These are phyloP conservation scores for Oryzias javanicus DNA, from an alignment of 2,113 vertebrate species.

Conservation along the genomic window DNA sequence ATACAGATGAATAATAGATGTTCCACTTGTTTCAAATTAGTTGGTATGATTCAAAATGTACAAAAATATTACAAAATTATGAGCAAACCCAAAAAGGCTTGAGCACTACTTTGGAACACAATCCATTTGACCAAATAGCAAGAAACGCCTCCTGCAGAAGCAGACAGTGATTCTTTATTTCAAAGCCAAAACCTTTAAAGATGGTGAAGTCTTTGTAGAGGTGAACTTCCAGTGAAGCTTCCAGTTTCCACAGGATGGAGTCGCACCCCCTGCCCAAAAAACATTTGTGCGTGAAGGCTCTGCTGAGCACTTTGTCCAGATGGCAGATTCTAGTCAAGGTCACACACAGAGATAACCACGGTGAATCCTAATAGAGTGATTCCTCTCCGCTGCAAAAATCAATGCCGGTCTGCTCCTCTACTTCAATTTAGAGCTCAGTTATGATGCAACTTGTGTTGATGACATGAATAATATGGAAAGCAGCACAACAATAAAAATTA, in stretches of 20 bases:
- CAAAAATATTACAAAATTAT: too few relatives aligned
- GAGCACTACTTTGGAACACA: too few relatives aligned
- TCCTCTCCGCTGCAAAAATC: constrained; percentile 23
- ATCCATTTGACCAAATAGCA: not conserved
- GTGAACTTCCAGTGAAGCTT: constrained; percentile 4
- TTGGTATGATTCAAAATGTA: too few relatives aligned
- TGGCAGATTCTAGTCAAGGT: constrained; percentile 44
- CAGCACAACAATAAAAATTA: not conserved
- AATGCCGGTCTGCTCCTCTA: not conserved
- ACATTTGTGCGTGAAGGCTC: constrained; percentile 13
- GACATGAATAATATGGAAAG: constrained; percentile 1
- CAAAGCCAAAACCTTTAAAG: not conserved
- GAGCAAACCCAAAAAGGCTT: too few relatives aligned
- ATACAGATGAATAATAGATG: too few relatives aligned
- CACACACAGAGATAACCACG: constrained; percentile 23
- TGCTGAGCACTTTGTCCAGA: constrained; percentile 37
- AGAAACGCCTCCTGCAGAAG: too few relatives aligned
- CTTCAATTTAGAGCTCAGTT: not conserved
- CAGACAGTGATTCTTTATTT: not conserved
- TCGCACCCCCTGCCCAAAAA: constrained; percentile 11
- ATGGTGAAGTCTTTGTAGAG: not conserved
- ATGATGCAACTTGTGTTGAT: constrained; percentile 1
- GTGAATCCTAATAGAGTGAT: constrained; percentile 28
- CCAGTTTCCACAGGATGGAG: constrained; percentile 10
- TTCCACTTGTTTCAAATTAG: too few relatives aligned